Evolutionary conservation across 2,888 invertebrate species (phyloP).

Genomic region (Crematogaster levior): DNA sequence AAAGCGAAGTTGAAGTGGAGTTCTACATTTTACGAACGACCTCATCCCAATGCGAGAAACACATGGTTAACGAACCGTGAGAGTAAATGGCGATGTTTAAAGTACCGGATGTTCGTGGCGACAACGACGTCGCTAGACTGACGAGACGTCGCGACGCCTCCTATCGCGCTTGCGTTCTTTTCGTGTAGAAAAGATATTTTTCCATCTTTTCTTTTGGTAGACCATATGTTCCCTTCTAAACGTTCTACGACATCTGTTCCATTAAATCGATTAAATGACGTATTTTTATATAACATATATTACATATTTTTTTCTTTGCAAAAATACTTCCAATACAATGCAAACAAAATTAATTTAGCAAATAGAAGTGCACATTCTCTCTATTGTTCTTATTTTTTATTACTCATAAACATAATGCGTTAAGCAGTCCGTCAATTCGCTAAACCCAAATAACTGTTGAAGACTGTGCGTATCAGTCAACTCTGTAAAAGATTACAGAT

Average conservation of each 20-base stretch:
- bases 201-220: conserved; percentile 12
- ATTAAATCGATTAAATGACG: conserved; percentile 21
- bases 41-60: conserved; percentile 1
- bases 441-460: not conserved
- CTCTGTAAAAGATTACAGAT: not conserved
- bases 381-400: not conserved
- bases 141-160: conserved; percentile 65
- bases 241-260: not conserved
- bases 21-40: conserved; percentile 19
- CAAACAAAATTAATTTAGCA: no score
- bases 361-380: no score
- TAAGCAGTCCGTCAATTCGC: not conserved
- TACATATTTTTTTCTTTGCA: not conserved
- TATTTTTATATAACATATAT: not conserved
- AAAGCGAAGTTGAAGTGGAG: conserved; percentile 49
- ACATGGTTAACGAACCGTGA: conserved; percentile 63
- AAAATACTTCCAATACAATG: not conserved
- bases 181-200: conserved; percentile 28
- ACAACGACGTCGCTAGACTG: conserved; percentile 61
- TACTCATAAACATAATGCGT: not conserved
- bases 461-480: not conserved
- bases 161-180: conserved; percentile 56
- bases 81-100: conserved; percentile 62
- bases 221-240: not conserved
- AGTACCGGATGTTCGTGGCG: conserved; percentile 61